Base-by-base conservation (phyloP, 2,888 invertebrate genomes). In the Agrenia bidenticulata region DNA sequence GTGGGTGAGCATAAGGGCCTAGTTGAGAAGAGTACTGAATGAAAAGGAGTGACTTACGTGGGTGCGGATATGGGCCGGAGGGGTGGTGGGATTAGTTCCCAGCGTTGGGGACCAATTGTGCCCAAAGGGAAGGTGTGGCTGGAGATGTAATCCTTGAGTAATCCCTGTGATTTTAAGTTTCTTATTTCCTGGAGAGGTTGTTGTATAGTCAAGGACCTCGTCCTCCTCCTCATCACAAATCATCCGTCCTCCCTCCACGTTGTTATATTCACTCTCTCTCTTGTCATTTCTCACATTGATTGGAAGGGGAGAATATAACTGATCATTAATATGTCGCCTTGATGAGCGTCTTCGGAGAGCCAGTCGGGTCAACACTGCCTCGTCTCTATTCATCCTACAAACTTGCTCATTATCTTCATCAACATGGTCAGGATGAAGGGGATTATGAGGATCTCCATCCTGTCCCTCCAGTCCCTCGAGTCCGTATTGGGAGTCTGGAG, bases 191-290 rank as follows among this genome's bases (percentile, higher is more conserved):
- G n/a, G n/a, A 45, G 45, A 17, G 21, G 19, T 24, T 15, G 59
- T 62, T 32, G 57, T 69, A 41, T 69, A 69, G 45, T 69, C 69
- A 42, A 69, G 63, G n/a, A 57, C 69, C 58, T 58, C 61, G 42
- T 63, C 32, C 11, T 32, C 32, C 58, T n/a, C 53, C 61, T 19
- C 5, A 13, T 54, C 53, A 51, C n/a, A 41, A 41, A 2, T 61
- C 61, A 7, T 53, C 54, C 27, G 7, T 5, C 13, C 41, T 55
- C 62, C 26, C 61, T 53, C 26, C 53, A 61, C 26, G 32, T 13
- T 32, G 42, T 4, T 53, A 32, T 4, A 32, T 7, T 32, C 32
- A 32, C 11, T 11, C 32, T 32, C 32, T 11, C 4, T 26, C 19
- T n/a, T 9, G 24, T 55, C 1, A 19, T 61, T 49, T 11, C 60